A percentile compares a stretch with the other conserved stretches of the same genome.
phyloP scores from a whole-genome alignment of 2,797 vertebrate species.

The Caiman crocodilus region DNA sequence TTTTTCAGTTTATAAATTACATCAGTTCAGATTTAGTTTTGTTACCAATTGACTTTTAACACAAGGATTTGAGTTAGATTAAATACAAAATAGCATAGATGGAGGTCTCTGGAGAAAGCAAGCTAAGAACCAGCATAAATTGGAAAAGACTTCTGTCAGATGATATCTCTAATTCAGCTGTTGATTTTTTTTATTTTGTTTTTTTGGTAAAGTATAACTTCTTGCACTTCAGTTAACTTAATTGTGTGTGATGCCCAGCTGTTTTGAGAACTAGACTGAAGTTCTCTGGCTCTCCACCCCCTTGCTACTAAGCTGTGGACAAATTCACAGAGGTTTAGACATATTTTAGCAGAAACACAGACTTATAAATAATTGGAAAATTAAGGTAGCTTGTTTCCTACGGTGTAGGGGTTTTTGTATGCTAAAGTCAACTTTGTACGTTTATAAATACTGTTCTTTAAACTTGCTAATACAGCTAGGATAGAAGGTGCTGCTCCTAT shows the following conservation, averaged over 20 bases:
- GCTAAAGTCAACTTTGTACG: slow-evolving; percentile 49
- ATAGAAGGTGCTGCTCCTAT: slow-evolving; percentile 43
- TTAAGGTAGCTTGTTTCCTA: slow-evolving; percentile 43
- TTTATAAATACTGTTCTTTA: slow-evolving; percentile 57
- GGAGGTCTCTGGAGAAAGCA: background rate
- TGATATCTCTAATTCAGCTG: slow-evolving; percentile 24
- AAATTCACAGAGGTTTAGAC: background rate
- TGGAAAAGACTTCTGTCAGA: background rate
- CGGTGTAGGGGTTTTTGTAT: slow-evolving; percentile 50
- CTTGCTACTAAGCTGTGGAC: background rate
- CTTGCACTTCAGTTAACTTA: slow-evolving; percentile 38
- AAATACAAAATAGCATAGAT: background rate
- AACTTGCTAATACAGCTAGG: background rate
- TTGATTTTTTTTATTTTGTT: background rate
- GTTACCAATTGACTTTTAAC: slow-evolving; percentile 8
- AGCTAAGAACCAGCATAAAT: slow-evolving; percentile 8
- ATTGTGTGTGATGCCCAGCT: slow-evolving; percentile 4
- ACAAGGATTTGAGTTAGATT: background rate
- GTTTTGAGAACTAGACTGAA: background rate
- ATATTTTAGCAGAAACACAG: slow-evolving; percentile 21
- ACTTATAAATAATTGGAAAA: slow-evolving; percentile 48
- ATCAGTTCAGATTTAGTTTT: slow-evolving; percentile 50
- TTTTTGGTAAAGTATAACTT: slow-evolving; percentile 25
- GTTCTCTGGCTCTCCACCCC: background rate
- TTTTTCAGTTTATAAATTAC: slow-evolving; percentile 28